These are phyloP conservation scores for Campoletis sonorensis DNA, from an alignment of 1,140 invertebrate species.

Conservation along the genomic window DNA sequence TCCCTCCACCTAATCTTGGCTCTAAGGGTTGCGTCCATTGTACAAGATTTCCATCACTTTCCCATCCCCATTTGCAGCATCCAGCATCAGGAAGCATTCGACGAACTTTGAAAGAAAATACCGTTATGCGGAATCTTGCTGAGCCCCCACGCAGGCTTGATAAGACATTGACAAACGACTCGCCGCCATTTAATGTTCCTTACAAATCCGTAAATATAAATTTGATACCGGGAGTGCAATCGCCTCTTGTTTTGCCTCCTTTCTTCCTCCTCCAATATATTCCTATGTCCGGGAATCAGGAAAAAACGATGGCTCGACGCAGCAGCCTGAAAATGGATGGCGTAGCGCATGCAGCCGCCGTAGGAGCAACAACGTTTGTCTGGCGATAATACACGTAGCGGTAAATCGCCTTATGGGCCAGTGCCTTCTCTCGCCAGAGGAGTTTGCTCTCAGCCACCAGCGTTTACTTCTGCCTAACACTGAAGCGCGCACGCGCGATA, in stretches of 20 bases:
- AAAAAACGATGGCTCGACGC: background rate
- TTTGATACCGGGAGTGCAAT: conserved; percentile 29
- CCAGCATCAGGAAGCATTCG: background rate
- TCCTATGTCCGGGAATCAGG: background rate
- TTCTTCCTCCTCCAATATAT: conserved; percentile 13
- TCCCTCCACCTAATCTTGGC: background rate
- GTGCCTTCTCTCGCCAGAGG: conserved; percentile 42
- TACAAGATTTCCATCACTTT: background rate
- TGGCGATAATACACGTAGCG: conserved; percentile 68
- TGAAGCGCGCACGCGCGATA: conserved; percentile 46
- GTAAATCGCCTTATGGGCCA: conserved; percentile 66
- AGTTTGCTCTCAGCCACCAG: conserved; percentile 3
- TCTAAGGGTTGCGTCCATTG: background rate
- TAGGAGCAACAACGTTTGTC: conserved; percentile 55
- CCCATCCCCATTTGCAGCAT: background rate
- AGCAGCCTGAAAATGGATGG: background rate
- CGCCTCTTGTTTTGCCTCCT: background rate
- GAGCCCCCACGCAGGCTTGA: conserved; percentile 20
- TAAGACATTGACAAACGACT: conserved; percentile 37
- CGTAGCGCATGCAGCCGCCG: conserved; percentile 3
- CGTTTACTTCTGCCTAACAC: background rate
- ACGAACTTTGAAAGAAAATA: conserved; percentile 11
- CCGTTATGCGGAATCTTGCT: conserved; percentile 22
- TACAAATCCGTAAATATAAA: conserved; percentile 26
- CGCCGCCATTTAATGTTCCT: background rate